These are phyloP conservation scores for Sardinella longiceps DNA, from an alignment of 2,797 vertebrate species.

Conservation along the genomic window DNA sequence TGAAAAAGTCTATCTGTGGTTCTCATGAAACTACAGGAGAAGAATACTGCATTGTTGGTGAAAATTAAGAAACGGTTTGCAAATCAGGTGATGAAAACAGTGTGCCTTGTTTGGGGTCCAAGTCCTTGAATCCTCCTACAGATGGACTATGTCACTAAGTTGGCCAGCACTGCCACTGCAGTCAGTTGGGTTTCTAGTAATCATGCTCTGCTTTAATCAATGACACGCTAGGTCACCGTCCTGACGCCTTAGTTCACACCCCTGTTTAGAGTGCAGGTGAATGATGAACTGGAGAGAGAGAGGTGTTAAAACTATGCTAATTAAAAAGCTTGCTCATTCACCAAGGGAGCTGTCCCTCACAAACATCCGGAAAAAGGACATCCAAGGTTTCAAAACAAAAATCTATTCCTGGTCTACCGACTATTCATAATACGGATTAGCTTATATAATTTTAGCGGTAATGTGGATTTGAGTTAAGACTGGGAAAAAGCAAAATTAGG, in stretches of 20 bases:
- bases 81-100: background rate
- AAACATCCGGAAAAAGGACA: constrained; percentile 45
- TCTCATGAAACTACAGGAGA: too few relatives aligned
- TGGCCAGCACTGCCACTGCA: constrained; percentile 52
- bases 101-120: too few relatives aligned
- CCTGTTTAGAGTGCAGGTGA: constrained; percentile 77
- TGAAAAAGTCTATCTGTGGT: too few relatives aligned
- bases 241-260: constrained; percentile 71
- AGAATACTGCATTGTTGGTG: background rate
- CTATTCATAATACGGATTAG: background rate
- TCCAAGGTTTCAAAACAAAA: background rate
- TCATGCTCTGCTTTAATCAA: constrained; percentile 80
- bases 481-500: too few relatives aligned
- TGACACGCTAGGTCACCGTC: constrained; percentile 68
- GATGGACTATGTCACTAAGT: background rate
- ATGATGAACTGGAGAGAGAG: constrained; percentile 66
- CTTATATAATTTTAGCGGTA: background rate
- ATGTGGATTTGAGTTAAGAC: background rate
- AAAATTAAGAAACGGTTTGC: background rate
- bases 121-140: background rate
- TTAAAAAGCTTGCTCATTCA: constrained; percentile 65
- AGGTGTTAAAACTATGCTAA: constrained; percentile 70
- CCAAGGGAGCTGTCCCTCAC: constrained; percentile 71
- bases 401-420: background rate
- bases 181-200: constrained; percentile 72